Conservation (phyloP, 2,113 vertebrate genomes). For the Sphaerodactylus townsendi region DNA sequence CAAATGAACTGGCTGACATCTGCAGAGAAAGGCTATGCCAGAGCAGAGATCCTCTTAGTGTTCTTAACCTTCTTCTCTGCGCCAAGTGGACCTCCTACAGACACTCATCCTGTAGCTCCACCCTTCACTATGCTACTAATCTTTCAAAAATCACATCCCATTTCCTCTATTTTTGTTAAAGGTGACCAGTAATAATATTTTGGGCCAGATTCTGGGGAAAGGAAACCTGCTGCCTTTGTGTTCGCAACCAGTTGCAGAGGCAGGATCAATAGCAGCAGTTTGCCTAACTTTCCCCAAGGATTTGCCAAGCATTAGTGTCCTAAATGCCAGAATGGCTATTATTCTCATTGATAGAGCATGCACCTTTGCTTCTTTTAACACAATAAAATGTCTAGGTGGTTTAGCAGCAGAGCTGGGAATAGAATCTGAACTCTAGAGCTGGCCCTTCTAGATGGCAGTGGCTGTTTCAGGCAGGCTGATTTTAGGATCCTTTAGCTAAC, state of each 20-base stretch:
- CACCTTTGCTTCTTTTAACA: neutral
- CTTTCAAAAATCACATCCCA: constrained; percentile 63
- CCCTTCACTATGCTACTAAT: constrained; percentile 59
- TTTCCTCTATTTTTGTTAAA: constrained; percentile 63
- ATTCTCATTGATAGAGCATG: neutral
- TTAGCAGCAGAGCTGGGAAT: neutral
- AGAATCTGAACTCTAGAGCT: neutral
- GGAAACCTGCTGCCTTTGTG: constrained; percentile 10
- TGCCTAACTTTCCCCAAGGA: neutral
- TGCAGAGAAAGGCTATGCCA: constrained; percentile 59
- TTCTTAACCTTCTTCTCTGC: constrained; percentile 63
- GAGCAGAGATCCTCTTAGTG: constrained; percentile 53
- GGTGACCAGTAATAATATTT: constrained; percentile 32
- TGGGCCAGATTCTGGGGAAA: neutral
- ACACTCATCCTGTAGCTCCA: neutral
- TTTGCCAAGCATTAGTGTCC: neutral
- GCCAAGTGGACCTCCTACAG: constrained; percentile 38
- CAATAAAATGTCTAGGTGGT: neutral
- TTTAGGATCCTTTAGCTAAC: neutral
- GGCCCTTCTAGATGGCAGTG: neutral
- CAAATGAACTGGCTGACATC: constrained; percentile 51
- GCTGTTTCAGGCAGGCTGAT: no score
- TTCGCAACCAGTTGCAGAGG: neutral
- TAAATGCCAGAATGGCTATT: neutral
- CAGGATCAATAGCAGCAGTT: neutral